Evolutionary conservation across 1,140 invertebrate species (phyloP), one percentile per base, ranked within the genome.

Genomic region (Orchestia grillus): DNA sequence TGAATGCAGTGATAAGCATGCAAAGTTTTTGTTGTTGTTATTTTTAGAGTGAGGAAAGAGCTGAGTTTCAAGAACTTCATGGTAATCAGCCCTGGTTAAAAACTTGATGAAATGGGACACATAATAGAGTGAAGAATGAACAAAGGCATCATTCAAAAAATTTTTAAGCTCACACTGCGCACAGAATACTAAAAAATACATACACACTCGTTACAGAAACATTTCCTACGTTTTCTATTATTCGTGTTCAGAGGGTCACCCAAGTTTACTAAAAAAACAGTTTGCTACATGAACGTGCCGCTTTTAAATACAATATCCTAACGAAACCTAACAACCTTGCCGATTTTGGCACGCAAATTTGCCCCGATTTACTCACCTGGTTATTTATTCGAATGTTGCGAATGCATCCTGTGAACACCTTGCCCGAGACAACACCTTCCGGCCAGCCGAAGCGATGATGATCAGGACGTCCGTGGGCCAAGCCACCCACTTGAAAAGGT

Each of bases 341-440:
- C n/a, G n/a, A n/a, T n/a, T n/a, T n/a, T n/a, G n/a, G n/a, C n/a
- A n/a, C 3, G 62, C 11, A 23, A 3, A 77, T 77, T 77, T 77
- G 11, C 88, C 36, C 11, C 8, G 47, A 44, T 15, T 45, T 15
- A 47, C 92, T 94, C 3, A 94, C 92, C 44, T 94, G 92, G 40
- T 94, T 94, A 44, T 94, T 94, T 44, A 94, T 94, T n/a, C 92
- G 41, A 44, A 94, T 94, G 44, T 94, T 94, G 19, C 92, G 92
- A 19, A 94, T 94, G 44, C 92, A 94, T 47, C 92, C 92, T 16
- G 41, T 42, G 44, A 94, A 94, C 0, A 44, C 36, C 47, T 94
- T 15, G 16, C 92, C 44, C 3, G 6, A n/a, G 19, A 94, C 92
- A 28, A 47, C 43, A 94, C 47, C 40, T 47, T 94, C 36, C 11